Base-by-base conservation (phyloP, 2,113 vertebrate species). In the Furnarius figulus region DNA sequence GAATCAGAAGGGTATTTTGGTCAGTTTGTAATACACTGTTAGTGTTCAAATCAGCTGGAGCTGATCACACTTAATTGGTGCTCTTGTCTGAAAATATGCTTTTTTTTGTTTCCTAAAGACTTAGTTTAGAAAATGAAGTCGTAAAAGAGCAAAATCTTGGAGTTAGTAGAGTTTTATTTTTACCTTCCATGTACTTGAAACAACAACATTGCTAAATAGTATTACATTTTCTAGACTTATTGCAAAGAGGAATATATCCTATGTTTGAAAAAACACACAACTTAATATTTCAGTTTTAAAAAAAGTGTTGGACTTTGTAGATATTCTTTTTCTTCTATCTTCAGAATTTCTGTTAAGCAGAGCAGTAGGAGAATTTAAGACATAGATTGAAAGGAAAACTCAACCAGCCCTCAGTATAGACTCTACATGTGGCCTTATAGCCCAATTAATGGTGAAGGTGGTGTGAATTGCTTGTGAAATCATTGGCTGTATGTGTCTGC, bases 351-450 rank as follows among this genome's bases (percentile, higher is more conserved):
- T 67, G 8, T 68, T 50, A 80, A 40, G 46, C 13, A 56, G 12
- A 49, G 61, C 46, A 58, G 3, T 12, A 19, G 59, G 23, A 40
- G 39, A 86, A 15, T 70, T 89, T 63, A 33, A 40, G 33, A 6
- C 4, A 2, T 30, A 4, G 14, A 5, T 30, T 40, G 50, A 62
- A 25, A 31, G 56, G 58, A 77, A 89, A 12, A 35, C 33, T 58
- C 0, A 0, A 18, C 40, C 35, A 77, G n/a, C 17, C 42, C 9
- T 91, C 53, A 24, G 14, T 2, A 14, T 20, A 25, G 27, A 16
- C 12, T 63, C 20, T 13, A 20, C 8, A 3, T 1, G 0, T 68
- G 30, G n/a, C 44, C 13, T 77, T 5, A 1, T 8, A 31, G 12
- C 12, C 18, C 33, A 82, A 9, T 46, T 82, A 14, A 33, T 68